phyloP scores from a whole-genome alignment of 2,888 invertebrate species.

The Cataglyphis cursor region DNA sequence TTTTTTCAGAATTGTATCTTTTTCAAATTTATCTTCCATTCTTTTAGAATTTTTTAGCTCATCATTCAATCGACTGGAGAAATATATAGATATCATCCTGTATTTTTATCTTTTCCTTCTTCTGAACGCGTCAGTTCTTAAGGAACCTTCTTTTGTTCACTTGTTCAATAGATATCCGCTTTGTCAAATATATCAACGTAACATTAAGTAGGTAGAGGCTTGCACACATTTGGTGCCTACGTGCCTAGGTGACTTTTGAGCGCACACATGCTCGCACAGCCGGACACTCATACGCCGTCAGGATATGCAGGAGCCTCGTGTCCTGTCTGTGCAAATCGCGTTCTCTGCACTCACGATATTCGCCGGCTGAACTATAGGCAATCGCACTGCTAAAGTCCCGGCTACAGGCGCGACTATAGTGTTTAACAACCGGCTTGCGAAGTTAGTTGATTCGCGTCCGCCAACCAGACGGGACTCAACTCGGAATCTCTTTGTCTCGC shows the following conservation, averaged over 20 bases:
- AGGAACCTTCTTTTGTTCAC: not conserved
- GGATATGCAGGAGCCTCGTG: constrained; percentile 40
- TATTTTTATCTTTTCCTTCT: not conserved
- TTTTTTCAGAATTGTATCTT: not conserved
- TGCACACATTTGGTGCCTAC: constrained; percentile 52
- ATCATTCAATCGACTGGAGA: not conserved
- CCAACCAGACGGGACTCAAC: constrained; percentile 81
- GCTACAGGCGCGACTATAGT: constrained; percentile 77
- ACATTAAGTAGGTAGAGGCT: constrained; percentile 18
- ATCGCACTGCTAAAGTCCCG: constrained; percentile 75
- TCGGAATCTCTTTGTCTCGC: constrained; percentile 76
- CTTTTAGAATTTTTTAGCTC: not conserved
- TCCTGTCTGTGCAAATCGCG: constrained; percentile 21
- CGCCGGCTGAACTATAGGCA: constrained; percentile 66
- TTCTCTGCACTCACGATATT: constrained; percentile 34
- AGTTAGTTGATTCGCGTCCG: constrained; percentile 84
- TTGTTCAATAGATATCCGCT: not conserved
- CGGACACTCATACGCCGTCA: constrained; percentile 15
- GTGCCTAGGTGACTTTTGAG: constrained; percentile 57
- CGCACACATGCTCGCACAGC: constrained; percentile 34
- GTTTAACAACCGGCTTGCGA: constrained; percentile 75
- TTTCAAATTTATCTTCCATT: not conserved
- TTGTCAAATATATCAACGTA: not conserved
- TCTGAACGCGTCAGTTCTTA: not conserved
- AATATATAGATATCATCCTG: not conserved